Conservation (phyloP, 2,888 invertebrate species). For the Athrips mouffetella region DNA sequence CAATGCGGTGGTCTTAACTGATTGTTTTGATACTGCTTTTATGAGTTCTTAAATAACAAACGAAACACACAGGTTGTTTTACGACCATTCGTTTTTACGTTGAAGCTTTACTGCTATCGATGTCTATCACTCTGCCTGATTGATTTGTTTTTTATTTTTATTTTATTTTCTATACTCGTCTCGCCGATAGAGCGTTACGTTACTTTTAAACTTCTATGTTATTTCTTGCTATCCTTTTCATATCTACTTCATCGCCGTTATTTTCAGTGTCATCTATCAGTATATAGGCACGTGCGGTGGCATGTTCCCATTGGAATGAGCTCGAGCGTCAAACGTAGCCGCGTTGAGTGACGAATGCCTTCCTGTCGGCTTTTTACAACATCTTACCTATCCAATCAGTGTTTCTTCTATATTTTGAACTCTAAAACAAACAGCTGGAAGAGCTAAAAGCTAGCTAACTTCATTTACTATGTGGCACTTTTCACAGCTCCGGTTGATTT, state of each 20-base stretch:
- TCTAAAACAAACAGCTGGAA: constrained; percentile 23
- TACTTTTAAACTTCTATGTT: no score
- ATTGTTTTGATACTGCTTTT: constrained; percentile 62
- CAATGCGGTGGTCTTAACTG: constrained; percentile 69
- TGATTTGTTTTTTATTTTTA: constrained; percentile 29
- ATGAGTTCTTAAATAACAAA: constrained; percentile 59
- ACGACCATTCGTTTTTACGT: constrained; percentile 46
- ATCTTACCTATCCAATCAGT: constrained; percentile 11
- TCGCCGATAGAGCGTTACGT: no score
- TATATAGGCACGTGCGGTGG: constrained; percentile 40
- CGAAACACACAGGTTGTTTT: constrained; percentile 56
- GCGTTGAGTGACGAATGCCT: constrained; percentile 62
- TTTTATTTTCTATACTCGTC: not conserved
- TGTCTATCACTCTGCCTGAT: constrained; percentile 43
- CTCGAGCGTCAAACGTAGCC: constrained; percentile 47
- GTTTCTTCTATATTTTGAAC: constrained; percentile 22
- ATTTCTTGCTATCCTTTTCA: constrained; percentile 28
- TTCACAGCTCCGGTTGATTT: constrained; percentile 50
- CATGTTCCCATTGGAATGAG: constrained; percentile 52
- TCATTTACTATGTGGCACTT: constrained; percentile 26
- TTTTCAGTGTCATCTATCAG: constrained; percentile 34
- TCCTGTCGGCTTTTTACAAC: constrained; percentile 49
- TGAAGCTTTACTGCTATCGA: constrained; percentile 40
- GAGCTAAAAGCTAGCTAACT: constrained; percentile 28
- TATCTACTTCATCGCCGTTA: constrained; percentile 33